Evolutionary conservation across 64 coral and sea anemone genomes (phyloP), one percentile per base, ranked within the genome.

Genomic region (Cladopsammia gracilis): DNA sequence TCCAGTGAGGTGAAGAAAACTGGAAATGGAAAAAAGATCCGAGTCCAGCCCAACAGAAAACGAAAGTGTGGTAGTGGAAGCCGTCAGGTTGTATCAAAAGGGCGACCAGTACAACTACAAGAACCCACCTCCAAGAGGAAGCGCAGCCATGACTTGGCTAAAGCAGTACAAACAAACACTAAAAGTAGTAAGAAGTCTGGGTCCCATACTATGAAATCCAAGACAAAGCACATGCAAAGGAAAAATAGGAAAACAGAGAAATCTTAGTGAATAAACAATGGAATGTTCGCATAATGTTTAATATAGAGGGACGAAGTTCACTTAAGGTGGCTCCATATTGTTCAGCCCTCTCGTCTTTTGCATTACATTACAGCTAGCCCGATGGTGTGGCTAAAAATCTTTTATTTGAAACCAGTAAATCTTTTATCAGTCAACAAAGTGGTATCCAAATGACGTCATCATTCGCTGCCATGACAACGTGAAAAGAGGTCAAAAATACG

Each of bases 171-270:
- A 22, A n/a, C 58, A 11, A 90, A 90, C 42, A 50, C 62, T 49
- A 61, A 91, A 5, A 82, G 59, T 20, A 62, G 43, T 22, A 91
- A 91, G 70, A 91, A 81, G 50, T 91, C 76, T 20, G 62, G 62
- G 45, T 91, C 89, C 12, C 58, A 91, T 82, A 70, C 72, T 68
- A 91, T 82, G 77, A 82, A 68, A 91, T 91, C 89, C 15, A 91
- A 91, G 78, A 81, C 89, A 70, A 73, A 72, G 86, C 48, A 73
- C 19, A 3, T 88, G 48, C 86, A 88, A 25, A 88, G 54, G 72
- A 75, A 75, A 56, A 88, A 88, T 66, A 57, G 66, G 52, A 58
- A 88, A 19, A 88, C 65, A 88, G 66, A 6, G 25, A 84, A 84
- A 59, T 84, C 61, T 70, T 23, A 47, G 20, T 43, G 72, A 75